Evolutionary conservation across 1,140 invertebrate genomes (phyloP), one percentile per base, ranked within the genome.

Genomic region (Drosophila biarmipes): DNA sequence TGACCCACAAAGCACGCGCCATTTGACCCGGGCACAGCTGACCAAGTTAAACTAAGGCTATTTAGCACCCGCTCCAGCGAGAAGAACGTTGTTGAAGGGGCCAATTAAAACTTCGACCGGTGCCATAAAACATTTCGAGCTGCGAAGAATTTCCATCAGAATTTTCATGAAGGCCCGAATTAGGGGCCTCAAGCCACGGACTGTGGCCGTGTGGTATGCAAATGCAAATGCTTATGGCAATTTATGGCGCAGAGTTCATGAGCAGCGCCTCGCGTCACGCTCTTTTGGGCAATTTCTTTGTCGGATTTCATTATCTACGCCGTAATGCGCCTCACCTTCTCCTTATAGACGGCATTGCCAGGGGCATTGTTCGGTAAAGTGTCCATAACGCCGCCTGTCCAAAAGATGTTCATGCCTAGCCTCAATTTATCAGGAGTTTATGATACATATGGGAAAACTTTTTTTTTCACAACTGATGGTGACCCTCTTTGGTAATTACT

Each of bases 221-320:
- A 63, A 63, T 63, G 57, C 63, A 68, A 56, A 73, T 81, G 48
- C 45, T 67, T 55, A 62, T 78, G 82, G 84, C 78, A 89, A 86
- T 89, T 86, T 86, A 86, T 89, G 57, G 78, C 84, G 34, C 78
- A 86, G 84, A 86, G 82, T 86, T 86, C 84, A 86, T 86, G 74
- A 86, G 54, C 59, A 77, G 64, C 38, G 38, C 54, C 35, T 34
- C 11, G 51, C 81, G 81, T 86, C 75, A 86, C 82, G 82, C 62
- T 86, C 79, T 86, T 86, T 82, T 89, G 82, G 80, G 74, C 82
- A 86, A 82, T 86, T 86, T 86, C 82, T 86, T 75, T 78, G 78
- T 68, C 71, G 66, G 64, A 89, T 82, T 86, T 86, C 78, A 86
- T 86, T 86, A 89, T 79, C 71, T 58, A 8, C 43, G 21, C 27